phyloP scores from a whole-genome alignment of 2,113 vertebrate species.

The Corvus hawaiiensis region DNA sequence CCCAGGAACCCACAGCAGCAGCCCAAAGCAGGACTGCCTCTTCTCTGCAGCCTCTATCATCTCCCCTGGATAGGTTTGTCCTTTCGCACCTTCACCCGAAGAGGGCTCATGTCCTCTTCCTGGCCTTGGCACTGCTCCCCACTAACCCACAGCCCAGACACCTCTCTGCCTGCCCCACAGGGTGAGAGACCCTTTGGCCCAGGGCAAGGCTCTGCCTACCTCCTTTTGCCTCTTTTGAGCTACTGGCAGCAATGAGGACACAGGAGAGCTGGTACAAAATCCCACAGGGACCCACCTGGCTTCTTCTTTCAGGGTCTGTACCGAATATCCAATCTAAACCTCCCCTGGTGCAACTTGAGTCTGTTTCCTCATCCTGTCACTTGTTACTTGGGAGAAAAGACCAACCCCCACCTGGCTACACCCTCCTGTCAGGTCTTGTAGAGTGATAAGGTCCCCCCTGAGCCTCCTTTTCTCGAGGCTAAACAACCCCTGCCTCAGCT shows the following conservation, averaged over 20 bases:
- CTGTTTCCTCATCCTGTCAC: not conserved
- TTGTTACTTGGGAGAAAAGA: not conserved
- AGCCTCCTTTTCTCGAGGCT: not conserved
- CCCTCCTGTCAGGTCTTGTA: not conserved
- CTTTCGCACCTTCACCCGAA: not conserved
- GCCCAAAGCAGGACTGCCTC: not conserved
- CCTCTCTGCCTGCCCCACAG: not conserved
- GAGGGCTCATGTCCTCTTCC: not conserved
- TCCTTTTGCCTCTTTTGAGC: not conserved
- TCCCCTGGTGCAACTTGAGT: no score
- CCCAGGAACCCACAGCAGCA: not conserved
- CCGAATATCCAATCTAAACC: not conserved
- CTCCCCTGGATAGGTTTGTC: not conserved
- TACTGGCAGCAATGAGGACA: not conserved
- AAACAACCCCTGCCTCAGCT: not conserved
- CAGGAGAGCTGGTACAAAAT: not conserved
- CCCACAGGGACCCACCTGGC: not conserved
- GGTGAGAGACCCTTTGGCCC: not conserved
- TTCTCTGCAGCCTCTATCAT: not conserved
- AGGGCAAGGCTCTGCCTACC: not conserved
- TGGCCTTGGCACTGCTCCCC: not conserved
- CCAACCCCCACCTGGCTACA: no score
- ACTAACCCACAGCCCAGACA: not conserved
- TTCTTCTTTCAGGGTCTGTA: fast-evolving
- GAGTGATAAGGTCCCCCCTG: not conserved